These are phyloP conservation scores for Panulirus ornatus DNA, from an alignment of 1,140 invertebrate genomes.

Conservation along the genomic window DNA sequence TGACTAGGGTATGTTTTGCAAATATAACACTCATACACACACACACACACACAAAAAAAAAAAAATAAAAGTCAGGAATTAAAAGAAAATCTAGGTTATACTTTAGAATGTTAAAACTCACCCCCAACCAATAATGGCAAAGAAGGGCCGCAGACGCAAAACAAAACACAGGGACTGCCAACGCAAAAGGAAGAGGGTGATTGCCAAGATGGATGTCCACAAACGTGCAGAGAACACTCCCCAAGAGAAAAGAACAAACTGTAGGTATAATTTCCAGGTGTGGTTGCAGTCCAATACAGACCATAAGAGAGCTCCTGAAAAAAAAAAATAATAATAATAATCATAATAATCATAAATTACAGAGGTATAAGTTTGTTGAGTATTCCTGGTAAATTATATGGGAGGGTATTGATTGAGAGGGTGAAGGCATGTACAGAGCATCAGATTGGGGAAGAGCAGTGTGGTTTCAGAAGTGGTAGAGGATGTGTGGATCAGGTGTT, in stretches of 20 bases:
- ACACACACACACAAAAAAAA: too few species aligned
- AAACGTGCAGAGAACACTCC: constrained; percentile 88
- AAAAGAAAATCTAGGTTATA: too few species aligned
- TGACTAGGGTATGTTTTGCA: too few species aligned
- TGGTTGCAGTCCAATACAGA: constrained; percentile 69
- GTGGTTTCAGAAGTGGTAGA: too few species aligned
- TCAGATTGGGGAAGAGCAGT: too few species aligned
- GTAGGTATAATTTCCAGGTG: constrained; percentile 82
- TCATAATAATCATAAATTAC: too few species aligned
- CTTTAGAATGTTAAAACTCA: constrained; percentile 77
- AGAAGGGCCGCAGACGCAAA: constrained; percentile 84
- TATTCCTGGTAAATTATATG: neutral
- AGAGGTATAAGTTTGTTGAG: neutral
- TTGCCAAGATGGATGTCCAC: constrained; percentile 90
- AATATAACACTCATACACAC: too few species aligned
- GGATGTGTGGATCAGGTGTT: too few species aligned
- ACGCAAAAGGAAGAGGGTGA: constrained; percentile 89
- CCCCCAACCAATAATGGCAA: constrained; percentile 89
- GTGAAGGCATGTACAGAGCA: too few species aligned
- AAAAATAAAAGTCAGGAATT: too few species aligned
- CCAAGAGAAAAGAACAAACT: constrained; percentile 85
- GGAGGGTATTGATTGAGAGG: too few species aligned
- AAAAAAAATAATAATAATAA: too few species aligned
- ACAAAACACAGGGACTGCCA: constrained; percentile 89
- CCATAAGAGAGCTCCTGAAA: constrained; percentile 75